Conservation (phyloP, 1,140 invertebrate species). For the Adelges cooleyi region DNA sequence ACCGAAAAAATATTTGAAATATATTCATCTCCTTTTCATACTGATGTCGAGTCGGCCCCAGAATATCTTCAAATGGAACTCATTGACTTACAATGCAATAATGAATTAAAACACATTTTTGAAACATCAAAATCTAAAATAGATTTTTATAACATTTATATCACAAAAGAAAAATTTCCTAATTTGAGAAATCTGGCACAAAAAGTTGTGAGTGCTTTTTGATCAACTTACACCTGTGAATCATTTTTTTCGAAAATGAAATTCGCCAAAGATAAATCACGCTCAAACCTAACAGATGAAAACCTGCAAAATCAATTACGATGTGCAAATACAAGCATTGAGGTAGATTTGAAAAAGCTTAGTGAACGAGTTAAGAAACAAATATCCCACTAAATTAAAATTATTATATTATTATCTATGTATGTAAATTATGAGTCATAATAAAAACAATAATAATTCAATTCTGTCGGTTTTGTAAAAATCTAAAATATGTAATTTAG, state of each 20-base stretch:
- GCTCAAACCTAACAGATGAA: slow-evolving; percentile 31
- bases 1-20: slow-evolving; percentile 34
- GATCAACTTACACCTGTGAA: slow-evolving; percentile 31
- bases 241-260: slow-evolving; percentile 32
- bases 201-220: slow-evolving; percentile 27
- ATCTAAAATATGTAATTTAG: background rate
- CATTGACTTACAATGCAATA: slow-evolving; percentile 33
- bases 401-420: too few species aligned
- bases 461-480: background rate
- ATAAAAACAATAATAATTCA: too few species aligned
- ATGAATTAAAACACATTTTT: slow-evolving; percentile 32
- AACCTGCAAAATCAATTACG: slow-evolving; percentile 29
- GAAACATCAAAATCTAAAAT: slow-evolving; percentile 24
- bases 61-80: slow-evolving; percentile 34
- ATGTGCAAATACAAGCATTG: slow-evolving; percentile 30
- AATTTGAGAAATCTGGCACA: slow-evolving; percentile 31
- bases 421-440: too few species aligned
- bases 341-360: background rate
- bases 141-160: slow-evolving; percentile 30
- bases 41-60: slow-evolving; percentile 32
- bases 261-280: slow-evolving; percentile 32
- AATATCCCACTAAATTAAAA: background rate
- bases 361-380: slow-evolving; percentile 1
- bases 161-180: slow-evolving; percentile 29
- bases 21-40: slow-evolving; percentile 33